These are phyloP conservation scores for Pterois miles DNA, from an alignment of 2,797 vertebrate species.

Conservation along the genomic window DNA sequence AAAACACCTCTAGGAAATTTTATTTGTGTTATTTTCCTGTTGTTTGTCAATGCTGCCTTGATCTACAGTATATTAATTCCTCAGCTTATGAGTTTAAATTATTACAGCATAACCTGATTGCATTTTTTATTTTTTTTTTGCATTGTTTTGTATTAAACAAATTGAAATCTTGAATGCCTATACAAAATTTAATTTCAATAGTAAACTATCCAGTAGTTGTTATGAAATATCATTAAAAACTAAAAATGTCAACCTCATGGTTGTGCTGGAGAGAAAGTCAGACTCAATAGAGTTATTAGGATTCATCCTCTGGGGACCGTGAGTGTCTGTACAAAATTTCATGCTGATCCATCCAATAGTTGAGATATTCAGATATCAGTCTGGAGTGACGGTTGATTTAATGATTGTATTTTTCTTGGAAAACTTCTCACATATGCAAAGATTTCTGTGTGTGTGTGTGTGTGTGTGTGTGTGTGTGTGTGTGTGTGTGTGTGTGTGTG, in stretches of 20 bases:
- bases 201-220: too few relatives aligned
- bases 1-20: neutral
- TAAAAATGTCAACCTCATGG: too few relatives aligned
- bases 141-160: neutral
- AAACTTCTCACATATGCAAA: slow-evolving; percentile 4
- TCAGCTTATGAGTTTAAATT: neutral
- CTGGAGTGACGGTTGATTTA: neutral
- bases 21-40: neutral
- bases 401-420: neutral
- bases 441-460: neutral
- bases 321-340: neutral
- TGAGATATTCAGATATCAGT: neutral
- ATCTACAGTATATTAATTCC: neutral
- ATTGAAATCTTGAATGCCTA: neutral
- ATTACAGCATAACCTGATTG: neutral
- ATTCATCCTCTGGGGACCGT: neutral
- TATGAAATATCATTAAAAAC: too few relatives aligned
- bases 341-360: neutral
- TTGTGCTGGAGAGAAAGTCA: too few relatives aligned
- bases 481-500: neutral
- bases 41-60: neutral
- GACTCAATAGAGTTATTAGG: too few relatives aligned
- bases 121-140: neutral
- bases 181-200: neutral
- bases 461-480: slow-evolving; percentile 27